A percentile compares a stretch with the other conserved stretches of the same genome.
phyloP scores from a whole-genome alignment of 2,797 vertebrate species.

The Malurus leucopterus region DNA sequence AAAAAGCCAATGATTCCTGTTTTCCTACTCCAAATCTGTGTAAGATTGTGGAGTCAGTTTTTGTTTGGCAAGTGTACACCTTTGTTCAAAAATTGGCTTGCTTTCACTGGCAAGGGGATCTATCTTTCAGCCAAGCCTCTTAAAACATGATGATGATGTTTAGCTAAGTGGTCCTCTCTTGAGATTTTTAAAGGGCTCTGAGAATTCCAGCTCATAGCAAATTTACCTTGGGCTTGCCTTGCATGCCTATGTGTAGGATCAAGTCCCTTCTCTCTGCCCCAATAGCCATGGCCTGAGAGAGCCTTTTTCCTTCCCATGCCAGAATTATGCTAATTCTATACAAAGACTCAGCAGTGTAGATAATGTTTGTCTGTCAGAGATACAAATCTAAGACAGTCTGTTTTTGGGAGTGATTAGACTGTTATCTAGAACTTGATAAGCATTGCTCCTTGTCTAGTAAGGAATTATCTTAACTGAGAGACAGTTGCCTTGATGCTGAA shows the following conservation, averaged over 20 bases:
- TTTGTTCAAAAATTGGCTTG: constrained; percentile 43
- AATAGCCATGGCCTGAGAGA: not conserved
- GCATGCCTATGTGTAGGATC: not conserved
- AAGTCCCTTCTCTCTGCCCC: not conserved
- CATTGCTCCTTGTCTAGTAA: not conserved
- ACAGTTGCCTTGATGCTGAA: not conserved
- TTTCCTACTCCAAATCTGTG: not conserved
- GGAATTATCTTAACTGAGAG: not conserved
- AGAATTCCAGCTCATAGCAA: not conserved
- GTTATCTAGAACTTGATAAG: not conserved
- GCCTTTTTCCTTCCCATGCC: not conserved
- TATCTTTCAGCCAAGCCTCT: constrained; percentile 18
- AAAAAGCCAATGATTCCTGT: not conserved
- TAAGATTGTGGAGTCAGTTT: not conserved
- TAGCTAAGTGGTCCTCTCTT: constrained; percentile 13
- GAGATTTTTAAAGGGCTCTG: not conserved
- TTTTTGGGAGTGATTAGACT: not conserved
- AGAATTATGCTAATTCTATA: not conserved
- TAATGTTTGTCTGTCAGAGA: not conserved
- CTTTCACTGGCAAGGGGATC: constrained; percentile 9
- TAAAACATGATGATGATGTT: constrained; percentile 24
- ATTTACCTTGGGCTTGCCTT: not conserved
- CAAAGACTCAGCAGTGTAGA: not conserved
- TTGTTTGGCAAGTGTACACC: constrained; percentile 30
- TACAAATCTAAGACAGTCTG: not conserved